A percentile compares a stretch with the other conserved stretches of the same genome.
Evolutionary conservation across 2,888 invertebrate genomes (phyloP).

Genomic region (Rhingia campestris): DNA sequence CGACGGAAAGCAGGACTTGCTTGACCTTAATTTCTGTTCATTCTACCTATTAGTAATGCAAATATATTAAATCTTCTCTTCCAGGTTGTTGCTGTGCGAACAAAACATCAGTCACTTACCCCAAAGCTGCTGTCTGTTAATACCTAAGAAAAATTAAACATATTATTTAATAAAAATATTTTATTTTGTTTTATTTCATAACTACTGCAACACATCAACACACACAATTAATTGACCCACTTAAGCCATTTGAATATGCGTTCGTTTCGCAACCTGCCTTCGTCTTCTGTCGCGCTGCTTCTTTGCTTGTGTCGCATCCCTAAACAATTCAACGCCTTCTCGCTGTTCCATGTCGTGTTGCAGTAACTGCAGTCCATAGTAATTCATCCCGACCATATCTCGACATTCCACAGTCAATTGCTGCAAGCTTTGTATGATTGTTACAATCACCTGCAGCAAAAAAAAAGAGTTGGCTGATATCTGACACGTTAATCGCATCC

Average conservation of each 20-base stretch:
- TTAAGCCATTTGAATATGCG: slow-evolving; percentile 76
- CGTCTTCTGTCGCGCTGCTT: slow-evolving; percentile 85
- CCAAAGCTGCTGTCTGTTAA: slow-evolving; percentile 80
- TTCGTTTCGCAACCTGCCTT: slow-evolving; percentile 77
- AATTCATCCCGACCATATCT: slow-evolving; percentile 93
- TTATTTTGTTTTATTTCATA: slow-evolving; percentile 35
- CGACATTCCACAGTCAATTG: slow-evolving; percentile 82
- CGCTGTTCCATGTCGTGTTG: slow-evolving; percentile 89
- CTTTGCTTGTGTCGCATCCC: slow-evolving; percentile 87
- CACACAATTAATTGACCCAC: background rate
- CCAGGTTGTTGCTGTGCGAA: slow-evolving; percentile 54
- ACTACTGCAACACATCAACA: slow-evolving; percentile 9
- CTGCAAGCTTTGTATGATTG: slow-evolving; percentile 78
- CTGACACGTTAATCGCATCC: no score
- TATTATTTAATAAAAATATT: background rate
- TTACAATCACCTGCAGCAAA: slow-evolving; percentile 83
- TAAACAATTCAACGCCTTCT: slow-evolving; percentile 90
- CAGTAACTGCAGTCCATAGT: slow-evolving; percentile 90
- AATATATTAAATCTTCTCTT: slow-evolving; percentile 26
- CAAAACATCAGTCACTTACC: slow-evolving; percentile 74
- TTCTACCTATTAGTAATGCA: background rate
- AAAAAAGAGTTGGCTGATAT: no score
- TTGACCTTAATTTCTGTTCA: no score
- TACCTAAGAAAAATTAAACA: slow-evolving; percentile 24
- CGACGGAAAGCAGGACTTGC: background rate